phyloP scores from a whole-genome alignment of 1,140 invertebrate genomes.

The Leptinotarsa texana region DNA sequence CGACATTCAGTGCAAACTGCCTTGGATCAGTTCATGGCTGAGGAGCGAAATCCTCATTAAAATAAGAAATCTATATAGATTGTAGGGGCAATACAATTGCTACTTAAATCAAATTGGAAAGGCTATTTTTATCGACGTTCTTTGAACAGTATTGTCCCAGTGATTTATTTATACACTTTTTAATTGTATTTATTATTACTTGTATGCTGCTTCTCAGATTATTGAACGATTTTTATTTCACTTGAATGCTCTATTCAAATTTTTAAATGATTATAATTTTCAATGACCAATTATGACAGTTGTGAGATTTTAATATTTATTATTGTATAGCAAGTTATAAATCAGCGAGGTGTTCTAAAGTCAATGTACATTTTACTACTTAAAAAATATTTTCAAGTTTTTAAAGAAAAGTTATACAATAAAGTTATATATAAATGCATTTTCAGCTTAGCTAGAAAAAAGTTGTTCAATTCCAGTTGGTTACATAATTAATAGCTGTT shows the following conservation, averaged over 20 bases:
- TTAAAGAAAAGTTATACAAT: slow-evolving; percentile 19
- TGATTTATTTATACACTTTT: slow-evolving; percentile 24
- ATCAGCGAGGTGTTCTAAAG: slow-evolving; percentile 16
- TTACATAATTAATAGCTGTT: slow-evolving; percentile 18
- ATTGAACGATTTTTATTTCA: slow-evolving; percentile 1
- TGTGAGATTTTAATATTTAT: slow-evolving; percentile 27
- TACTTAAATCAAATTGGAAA: slow-evolving; percentile 21
- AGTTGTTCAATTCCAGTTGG: slow-evolving; percentile 6
- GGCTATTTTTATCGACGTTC: slow-evolving; percentile 10
- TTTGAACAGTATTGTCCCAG: slow-evolving; percentile 17
- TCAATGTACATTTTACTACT: slow-evolving; percentile 29
- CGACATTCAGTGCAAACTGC: slow-evolving; percentile 62
- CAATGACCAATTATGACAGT: slow-evolving; percentile 26
- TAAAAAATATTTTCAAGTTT: slow-evolving; percentile 17
- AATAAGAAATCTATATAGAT: neutral
- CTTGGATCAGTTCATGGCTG: slow-evolving; percentile 61
- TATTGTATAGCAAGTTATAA: slow-evolving; percentile 26
- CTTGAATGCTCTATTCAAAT: neutral
- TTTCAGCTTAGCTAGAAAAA: slow-evolving; percentile 29
- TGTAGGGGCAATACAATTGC: slow-evolving; percentile 10
- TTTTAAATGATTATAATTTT: neutral
- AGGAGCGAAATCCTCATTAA: slow-evolving; percentile 54
- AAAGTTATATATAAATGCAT: neutral
- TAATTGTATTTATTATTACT: slow-evolving; percentile 18
- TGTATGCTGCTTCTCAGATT: slow-evolving; percentile 5